Evolutionary conservation across 2,113 vertebrate genomes (phyloP).

Genomic region (Atractosteus spatula): DNA sequence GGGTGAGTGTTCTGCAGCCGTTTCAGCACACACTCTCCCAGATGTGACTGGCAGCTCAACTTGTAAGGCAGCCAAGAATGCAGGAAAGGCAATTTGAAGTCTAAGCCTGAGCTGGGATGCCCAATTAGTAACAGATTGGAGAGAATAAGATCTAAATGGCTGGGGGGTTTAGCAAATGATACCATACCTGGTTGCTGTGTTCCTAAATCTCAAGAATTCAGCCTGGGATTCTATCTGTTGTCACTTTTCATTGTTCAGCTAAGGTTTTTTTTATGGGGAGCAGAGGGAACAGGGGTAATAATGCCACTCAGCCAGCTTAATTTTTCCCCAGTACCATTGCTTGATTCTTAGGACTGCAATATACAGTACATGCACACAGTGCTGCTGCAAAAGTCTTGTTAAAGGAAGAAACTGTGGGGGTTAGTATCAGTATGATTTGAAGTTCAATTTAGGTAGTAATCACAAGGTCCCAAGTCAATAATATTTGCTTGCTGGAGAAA

Average conservation of each 20-base stretch:
- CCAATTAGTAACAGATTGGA: slow-evolving; percentile 30
- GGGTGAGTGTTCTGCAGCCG: slow-evolving; percentile 25
- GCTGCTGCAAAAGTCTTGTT: no score
- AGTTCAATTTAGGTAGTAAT: no score
- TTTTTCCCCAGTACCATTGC: no score
- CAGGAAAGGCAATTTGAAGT: slow-evolving; percentile 34
- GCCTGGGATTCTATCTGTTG: slow-evolving; percentile 16
- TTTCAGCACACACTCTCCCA: background rate
- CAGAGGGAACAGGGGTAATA: background rate
- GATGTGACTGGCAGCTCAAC: slow-evolving; percentile 23
- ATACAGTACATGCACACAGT: background rate
- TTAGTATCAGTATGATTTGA: no score
- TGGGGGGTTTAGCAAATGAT: slow-evolving; percentile 19
- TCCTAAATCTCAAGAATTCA: background rate
- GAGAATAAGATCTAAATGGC: slow-evolving; percentile 26
- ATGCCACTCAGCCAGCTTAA: background rate
- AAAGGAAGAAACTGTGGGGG: no score
- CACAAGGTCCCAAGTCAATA: no score
- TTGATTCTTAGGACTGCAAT: background rate
- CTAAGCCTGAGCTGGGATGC: slow-evolving; percentile 20
- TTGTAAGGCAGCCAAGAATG: slow-evolving; percentile 24
- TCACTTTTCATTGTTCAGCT: slow-evolving; percentile 24
- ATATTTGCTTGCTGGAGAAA: no score
- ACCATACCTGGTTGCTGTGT: background rate
- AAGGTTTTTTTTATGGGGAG: slow-evolving; percentile 11